Percentiles rank a stretch among this genome's conserved stretches.
phyloP scores from a whole-genome alignment of 1,140 invertebrate species.

The Bombus polaris region DNA sequence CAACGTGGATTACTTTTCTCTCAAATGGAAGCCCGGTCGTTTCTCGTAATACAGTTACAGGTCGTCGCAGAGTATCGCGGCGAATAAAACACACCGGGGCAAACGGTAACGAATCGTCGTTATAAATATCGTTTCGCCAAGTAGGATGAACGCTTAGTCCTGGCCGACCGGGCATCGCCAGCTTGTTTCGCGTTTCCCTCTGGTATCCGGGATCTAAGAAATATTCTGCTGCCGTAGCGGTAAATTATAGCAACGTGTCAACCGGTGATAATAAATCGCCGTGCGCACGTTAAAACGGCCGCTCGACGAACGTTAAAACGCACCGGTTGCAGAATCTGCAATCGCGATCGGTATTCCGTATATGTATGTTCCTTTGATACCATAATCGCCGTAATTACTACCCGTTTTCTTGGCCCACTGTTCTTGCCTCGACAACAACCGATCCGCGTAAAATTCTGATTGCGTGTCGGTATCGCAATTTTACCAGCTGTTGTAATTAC shows the following conservation, averaged over 20 bases:
- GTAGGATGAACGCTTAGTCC: conserved; percentile 18
- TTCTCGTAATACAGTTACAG: conserved; percentile 15
- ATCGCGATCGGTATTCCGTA: conserved; percentile 28
- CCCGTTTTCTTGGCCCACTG: not conserved
- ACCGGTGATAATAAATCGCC: conserved; percentile 39
- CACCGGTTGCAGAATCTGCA: not conserved
- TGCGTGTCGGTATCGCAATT: too few species aligned
- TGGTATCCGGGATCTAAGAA: conserved; percentile 22
- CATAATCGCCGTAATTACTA: conserved; percentile 23
- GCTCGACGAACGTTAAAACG: conserved; percentile 18
- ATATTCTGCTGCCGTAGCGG: conserved; percentile 28
- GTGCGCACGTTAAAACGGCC: conserved; percentile 1
- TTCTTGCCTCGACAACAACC: too few species aligned
- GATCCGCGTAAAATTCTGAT: too few species aligned
- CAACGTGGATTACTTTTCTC: not conserved
- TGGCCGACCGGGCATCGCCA: not conserved
- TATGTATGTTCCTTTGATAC: conserved; percentile 33
- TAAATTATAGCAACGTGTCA: conserved; percentile 39
- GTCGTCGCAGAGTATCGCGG: not conserved
- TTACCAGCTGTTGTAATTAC: too few species aligned
- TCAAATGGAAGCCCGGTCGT: not conserved
- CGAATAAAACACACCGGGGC: not conserved
- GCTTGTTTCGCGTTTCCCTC: conserved; percentile 13
- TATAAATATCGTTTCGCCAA: conserved; percentile 31
- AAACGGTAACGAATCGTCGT: conserved; percentile 26